phyloP scores from a whole-genome alignment of 1,140 invertebrate genomes.

The Bombus balteatus region DNA sequence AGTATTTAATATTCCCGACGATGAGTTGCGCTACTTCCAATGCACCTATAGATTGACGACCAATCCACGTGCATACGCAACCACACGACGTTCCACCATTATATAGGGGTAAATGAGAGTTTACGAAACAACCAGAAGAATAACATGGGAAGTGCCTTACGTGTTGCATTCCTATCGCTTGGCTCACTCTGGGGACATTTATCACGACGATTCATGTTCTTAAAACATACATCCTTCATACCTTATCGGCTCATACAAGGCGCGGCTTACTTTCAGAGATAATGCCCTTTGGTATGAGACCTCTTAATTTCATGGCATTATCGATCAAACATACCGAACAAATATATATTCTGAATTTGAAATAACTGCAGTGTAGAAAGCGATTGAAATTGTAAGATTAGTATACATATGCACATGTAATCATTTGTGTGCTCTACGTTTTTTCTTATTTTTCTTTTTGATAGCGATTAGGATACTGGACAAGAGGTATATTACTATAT shows the following conservation, averaged over 20 bases:
- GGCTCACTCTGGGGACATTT: slow-evolving; percentile 48
- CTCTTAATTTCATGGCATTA: neutral
- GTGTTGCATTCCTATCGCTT: slow-evolving; percentile 62
- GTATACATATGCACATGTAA: neutral
- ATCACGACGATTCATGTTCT: slow-evolving; percentile 49
- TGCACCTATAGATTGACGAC: slow-evolving; percentile 17
- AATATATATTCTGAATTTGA: neutral
- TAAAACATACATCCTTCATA: slow-evolving; percentile 41
- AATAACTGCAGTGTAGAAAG: neutral
- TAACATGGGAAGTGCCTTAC: slow-evolving; percentile 56
- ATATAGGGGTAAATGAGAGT: slow-evolving; percentile 17
- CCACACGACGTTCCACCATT: neutral
- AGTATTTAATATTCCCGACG: slow-evolving; percentile 23
- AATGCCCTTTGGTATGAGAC: neutral
- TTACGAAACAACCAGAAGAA: slow-evolving; percentile 43
- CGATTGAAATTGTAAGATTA: neutral
- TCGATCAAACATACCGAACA: neutral
- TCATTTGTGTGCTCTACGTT: too few relatives aligned
- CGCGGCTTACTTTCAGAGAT: slow-evolving; percentile 27
- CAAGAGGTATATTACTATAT: neutral
- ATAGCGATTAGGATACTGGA: neutral
- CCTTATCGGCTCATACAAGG: slow-evolving; percentile 35
- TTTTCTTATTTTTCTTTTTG: neutral
- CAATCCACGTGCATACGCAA: neutral
- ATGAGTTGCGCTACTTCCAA: slow-evolving; percentile 32